A percentile compares a stretch with the other conserved stretches of the same genome.
Evolutionary conservation across 1,140 invertebrate genomes (phyloP).

Genomic region (Bombus affinis): DNA sequence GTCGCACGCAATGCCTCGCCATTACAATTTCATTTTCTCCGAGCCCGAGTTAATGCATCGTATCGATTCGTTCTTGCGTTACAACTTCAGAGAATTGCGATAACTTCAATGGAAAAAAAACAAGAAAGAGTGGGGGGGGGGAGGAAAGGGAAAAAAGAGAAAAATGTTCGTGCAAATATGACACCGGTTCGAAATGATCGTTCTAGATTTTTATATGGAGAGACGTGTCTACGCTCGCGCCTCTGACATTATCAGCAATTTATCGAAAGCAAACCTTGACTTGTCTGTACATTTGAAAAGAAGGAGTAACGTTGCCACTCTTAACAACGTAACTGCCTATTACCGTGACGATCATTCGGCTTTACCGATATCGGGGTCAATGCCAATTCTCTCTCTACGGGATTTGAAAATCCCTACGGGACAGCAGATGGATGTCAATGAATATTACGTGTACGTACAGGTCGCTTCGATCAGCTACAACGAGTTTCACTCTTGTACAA

Average conservation of each 20-base stretch:
- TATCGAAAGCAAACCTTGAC: slow-evolving; percentile 16
- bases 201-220: background rate
- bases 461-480: background rate
- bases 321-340: slow-evolving; percentile 54
- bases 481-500: background rate
- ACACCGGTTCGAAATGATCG: background rate
- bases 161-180: background rate
- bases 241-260: background rate
- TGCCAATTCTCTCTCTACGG: slow-evolving; percentile 33
- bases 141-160: background rate
- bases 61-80: slow-evolving; percentile 43
- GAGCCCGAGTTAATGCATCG: slow-evolving; percentile 29
- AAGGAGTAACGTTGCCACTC: slow-evolving; percentile 25
- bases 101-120: background rate
- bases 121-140: too few relatives aligned
- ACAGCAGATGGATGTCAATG: slow-evolving; percentile 1
- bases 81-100: background rate
- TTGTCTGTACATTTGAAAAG: slow-evolving; percentile 31
- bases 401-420: slow-evolving; percentile 37
- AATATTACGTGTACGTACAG: background rate
- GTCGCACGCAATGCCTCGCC: slow-evolving; percentile 24
- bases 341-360: slow-evolving; percentile 26
- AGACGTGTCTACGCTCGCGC: background rate
- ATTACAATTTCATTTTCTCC: slow-evolving; percentile 41
- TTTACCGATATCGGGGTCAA: slow-evolving; percentile 52